phyloP scores from a whole-genome alignment of 2,113 vertebrate species.

The Empidonax alnorum region DNA sequence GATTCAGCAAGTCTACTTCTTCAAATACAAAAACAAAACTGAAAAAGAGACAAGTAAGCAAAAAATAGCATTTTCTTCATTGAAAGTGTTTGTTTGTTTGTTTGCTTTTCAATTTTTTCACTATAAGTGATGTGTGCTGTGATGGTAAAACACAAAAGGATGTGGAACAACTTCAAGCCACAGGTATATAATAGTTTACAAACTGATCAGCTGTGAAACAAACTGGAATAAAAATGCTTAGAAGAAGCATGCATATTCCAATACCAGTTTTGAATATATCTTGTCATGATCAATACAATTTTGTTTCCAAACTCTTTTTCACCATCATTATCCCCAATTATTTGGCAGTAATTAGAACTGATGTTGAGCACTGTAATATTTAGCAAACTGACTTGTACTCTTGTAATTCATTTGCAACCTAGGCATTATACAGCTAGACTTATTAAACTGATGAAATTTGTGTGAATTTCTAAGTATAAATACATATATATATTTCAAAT shows the following conservation, averaged over 20 bases:
- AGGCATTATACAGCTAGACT: neutral
- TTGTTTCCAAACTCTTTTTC: neutral
- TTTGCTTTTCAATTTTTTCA: neutral
- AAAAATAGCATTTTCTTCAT: neutral
- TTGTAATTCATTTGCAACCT: neutral
- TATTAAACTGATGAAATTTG: neutral
- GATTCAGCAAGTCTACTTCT: neutral
- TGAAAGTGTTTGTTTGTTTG: neutral
- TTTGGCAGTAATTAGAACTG: neutral
- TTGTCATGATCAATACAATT: neutral
- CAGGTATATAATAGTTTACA: neutral
- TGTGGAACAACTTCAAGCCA: neutral
- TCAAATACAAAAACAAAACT: neutral
- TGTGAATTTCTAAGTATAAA: neutral
- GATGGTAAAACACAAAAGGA: neutral
- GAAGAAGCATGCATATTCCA: neutral
- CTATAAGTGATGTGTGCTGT: neutral
- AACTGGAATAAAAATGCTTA: neutral
- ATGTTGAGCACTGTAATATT: neutral
- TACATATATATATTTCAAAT: no score
- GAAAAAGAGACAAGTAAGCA: neutral
- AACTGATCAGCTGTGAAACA: neutral
- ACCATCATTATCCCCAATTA: neutral
- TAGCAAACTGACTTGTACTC: neutral
- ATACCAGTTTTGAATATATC: neutral